Percentiles rank a stretch among this genome's conserved stretches.
These are phyloP conservation scores for Stenurella melanura DNA, from an alignment of 2,888 invertebrate species.

Conservation along the genomic window DNA sequence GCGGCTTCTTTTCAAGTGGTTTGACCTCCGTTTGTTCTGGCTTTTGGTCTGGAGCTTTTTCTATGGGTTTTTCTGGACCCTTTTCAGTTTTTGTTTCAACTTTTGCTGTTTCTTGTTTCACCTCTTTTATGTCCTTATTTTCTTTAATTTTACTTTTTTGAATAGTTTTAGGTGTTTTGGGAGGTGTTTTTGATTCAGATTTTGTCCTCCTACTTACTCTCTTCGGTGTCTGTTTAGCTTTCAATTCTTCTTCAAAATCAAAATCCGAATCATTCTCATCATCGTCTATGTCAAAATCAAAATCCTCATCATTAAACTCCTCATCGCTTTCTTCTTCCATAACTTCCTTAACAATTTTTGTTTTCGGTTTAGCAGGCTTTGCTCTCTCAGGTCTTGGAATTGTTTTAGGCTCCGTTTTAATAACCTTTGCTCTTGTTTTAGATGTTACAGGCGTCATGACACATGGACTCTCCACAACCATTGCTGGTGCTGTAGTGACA, in stretches of 20 bases:
- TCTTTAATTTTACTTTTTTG: slow-evolving; percentile 33
- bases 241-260: slow-evolving; percentile 65
- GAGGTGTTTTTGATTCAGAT: slow-evolving; percentile 52
- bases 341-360: slow-evolving; percentile 48
- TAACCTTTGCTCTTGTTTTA: slow-evolving; percentile 51
- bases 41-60: slow-evolving; percentile 59
- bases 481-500: not conserved
- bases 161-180: slow-evolving; percentile 41
- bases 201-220: slow-evolving; percentile 58
- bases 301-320: slow-evolving; percentile 67
- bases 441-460: slow-evolving; percentile 25
- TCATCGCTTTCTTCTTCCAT: slow-evolving; percentile 50
- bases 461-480: slow-evolving; percentile 4
- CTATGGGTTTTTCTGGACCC: slow-evolving; percentile 61
- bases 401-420: slow-evolving; percentile 40
- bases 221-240: slow-evolving; percentile 59
- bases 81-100: slow-evolving; percentile 71
- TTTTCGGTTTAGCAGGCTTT: slow-evolving; percentile 43
- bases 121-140: slow-evolving; percentile 42
- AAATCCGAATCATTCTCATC: slow-evolving; percentile 76
- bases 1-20: slow-evolving; percentile 62
- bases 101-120: slow-evolving; percentile 57
- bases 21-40: slow-evolving; percentile 68
- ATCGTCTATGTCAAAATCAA: slow-evolving; percentile 66
- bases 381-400: slow-evolving; percentile 39